phyloP scores from a whole-genome alignment of 2,888 invertebrate species.

The Rhabditoides inermis region DNA sequence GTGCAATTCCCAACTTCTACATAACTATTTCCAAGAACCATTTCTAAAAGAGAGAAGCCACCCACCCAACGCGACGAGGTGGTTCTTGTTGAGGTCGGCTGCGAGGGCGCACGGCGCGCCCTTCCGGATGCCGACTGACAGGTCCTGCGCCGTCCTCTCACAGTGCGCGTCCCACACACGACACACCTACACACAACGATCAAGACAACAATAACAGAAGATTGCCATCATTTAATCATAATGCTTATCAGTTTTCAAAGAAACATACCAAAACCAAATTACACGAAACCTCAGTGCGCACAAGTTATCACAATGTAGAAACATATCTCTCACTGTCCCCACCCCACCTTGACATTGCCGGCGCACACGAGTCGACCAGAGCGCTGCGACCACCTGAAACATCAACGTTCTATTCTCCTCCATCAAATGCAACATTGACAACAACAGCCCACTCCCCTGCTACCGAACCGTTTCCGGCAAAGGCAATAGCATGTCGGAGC shows the following conservation, averaged over 20 bases:
- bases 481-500: too few species aligned
- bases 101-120: conserved; percentile 15
- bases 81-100: conserved; percentile 11
- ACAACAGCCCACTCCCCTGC: too few species aligned
- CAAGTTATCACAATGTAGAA: too few species aligned
- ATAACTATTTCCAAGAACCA: too few species aligned
- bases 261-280: too few species aligned
- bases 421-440: too few species aligned
- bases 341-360: conserved; percentile 34
- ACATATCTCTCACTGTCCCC: too few species aligned
- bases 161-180: conserved; percentile 47
- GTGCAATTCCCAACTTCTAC: too few species aligned
- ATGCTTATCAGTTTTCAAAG: too few species aligned
- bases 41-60: background rate
- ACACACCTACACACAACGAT: conserved; percentile 11
- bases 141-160: conserved; percentile 35
- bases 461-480: too few species aligned
- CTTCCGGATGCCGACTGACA: conserved; percentile 18
- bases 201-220: background rate
- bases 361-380: conserved; percentile 35
- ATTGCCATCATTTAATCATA: background rate
- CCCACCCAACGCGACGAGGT: conserved; percentile 13
- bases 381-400: conserved; percentile 43
- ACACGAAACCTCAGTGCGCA: too few species aligned
- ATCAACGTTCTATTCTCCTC: too few species aligned